Evolutionary conservation across 2,113 vertebrate genomes (phyloP).

Genomic region (Psilopogon haemacephalus): DNA sequence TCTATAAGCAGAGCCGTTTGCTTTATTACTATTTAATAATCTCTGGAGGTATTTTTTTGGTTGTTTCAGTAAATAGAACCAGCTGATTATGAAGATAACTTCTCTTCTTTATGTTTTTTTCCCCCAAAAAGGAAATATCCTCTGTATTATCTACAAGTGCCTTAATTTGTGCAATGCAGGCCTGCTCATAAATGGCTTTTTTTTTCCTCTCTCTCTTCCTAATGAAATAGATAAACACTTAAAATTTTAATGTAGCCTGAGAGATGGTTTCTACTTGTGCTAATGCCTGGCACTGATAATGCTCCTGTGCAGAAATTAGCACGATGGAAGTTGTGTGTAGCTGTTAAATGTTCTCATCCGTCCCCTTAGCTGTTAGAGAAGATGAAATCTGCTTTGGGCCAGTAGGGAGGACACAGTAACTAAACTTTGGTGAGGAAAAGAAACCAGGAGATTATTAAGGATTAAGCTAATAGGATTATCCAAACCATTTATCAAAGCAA

Average conservation of each 20-base stretch:
- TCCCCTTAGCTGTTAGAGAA: background rate
- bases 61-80: background rate
- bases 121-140: background rate
- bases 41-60: background rate
- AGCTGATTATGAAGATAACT: background rate
- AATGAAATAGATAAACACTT: slow-evolving; percentile 42
- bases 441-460: background rate
- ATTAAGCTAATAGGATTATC: background rate
- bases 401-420: background rate
- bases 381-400: background rate
- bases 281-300: background rate
- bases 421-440: background rate
- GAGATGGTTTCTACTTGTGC: background rate
- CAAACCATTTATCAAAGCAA: background rate
- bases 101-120: background rate
- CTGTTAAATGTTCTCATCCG: background rate
- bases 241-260: slow-evolving; percentile 34
- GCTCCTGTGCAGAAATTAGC: background rate
- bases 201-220: background rate
- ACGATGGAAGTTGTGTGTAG: background rate
- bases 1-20: background rate
- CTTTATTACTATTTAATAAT: slow-evolving; percentile 43
- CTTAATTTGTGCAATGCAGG: slow-evolving; percentile 10
- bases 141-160: background rate
- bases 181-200: slow-evolving; percentile 24